Evolutionary conservation across 1,140 invertebrate genomes (phyloP).

Genomic region (Trichonephila inaurata): DNA sequence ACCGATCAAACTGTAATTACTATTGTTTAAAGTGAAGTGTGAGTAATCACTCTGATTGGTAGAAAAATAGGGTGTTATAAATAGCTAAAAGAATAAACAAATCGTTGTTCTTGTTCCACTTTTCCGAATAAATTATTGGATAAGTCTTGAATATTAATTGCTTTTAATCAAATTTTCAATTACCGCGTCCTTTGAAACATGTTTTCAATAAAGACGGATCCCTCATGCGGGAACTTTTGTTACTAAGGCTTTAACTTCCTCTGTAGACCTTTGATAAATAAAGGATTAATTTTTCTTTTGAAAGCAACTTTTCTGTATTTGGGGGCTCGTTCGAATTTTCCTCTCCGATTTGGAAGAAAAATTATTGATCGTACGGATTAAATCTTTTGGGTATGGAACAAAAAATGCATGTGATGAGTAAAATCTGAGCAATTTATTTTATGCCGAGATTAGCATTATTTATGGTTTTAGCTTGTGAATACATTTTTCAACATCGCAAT

Average conservation of each 20-base stretch:
- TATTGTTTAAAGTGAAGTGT: conserved; percentile 66
- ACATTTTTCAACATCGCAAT: neutral
- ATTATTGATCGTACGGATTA: conserved; percentile 2
- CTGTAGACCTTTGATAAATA: conserved; percentile 35
- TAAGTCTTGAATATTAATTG: conserved; percentile 55
- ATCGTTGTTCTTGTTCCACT: conserved; percentile 43
- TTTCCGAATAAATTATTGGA: conserved; percentile 66
- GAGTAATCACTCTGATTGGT: conserved; percentile 43
- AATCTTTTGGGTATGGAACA: neutral
- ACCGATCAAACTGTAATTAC: conserved; percentile 71
- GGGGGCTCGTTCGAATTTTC: neutral
- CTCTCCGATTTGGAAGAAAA: neutral
- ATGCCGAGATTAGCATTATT: neutral
- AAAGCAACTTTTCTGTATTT: neutral
- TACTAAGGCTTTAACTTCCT: conserved; percentile 28
- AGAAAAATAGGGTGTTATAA: conserved; percentile 48
- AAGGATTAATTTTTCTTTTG: neutral
- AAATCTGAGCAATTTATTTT: conserved; percentile 16
- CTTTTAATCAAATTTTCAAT: conserved; percentile 74
- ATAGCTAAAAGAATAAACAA: conserved; percentile 60
- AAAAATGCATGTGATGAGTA: neutral
- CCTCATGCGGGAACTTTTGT: neutral
- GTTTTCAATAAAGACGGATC: conserved; percentile 34
- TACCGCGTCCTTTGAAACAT: conserved; percentile 46
- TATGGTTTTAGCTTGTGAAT: neutral